Conservation (phyloP, 1,140 invertebrate species). For the Drosophila rufa region DNA sequence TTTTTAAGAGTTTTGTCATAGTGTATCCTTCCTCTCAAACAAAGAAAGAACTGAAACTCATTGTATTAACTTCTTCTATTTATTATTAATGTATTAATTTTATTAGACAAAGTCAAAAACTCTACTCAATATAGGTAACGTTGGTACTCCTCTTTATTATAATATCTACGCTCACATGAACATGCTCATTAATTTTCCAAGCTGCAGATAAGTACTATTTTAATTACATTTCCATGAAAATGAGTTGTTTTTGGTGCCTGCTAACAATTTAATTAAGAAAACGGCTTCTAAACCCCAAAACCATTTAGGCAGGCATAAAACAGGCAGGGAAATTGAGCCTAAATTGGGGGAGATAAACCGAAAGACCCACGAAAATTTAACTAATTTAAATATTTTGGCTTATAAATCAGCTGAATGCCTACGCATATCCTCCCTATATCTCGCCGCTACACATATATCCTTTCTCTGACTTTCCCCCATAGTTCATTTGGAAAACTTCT, state of each 20-base stretch:
- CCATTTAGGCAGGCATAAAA: conserved; percentile 16
- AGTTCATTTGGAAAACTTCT: conserved; percentile 41
- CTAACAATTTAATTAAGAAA: conserved; percentile 30
- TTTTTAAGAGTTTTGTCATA: background rate
- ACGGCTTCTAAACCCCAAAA: conserved; percentile 9
- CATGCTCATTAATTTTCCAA: conserved; percentile 7
- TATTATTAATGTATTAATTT: background rate
- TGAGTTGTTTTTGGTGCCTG: conserved; percentile 3
- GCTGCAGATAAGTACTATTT: conserved; percentile 19
- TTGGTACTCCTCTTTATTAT: no score
- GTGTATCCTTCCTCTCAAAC: no score
- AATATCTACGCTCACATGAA: background rate
- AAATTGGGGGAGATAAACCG: conserved; percentile 4
- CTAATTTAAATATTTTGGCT: conserved; percentile 47
- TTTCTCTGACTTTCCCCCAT: background rate
- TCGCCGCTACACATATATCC: conserved; percentile 9
- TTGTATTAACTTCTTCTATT: no score
- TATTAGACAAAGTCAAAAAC: background rate
- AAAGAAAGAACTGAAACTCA: background rate
- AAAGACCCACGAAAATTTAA: conserved; percentile 11
- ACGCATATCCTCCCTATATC: conserved; percentile 8
- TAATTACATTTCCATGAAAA: conserved; percentile 40
- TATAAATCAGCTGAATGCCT: conserved; percentile 36
- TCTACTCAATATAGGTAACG: background rate
- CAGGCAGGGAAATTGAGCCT: background rate